These are phyloP conservation scores for Paracentrotus lividus DNA, from an alignment of 53 echinoderm and acorn worm genomes.

Conservation along the genomic window DNA sequence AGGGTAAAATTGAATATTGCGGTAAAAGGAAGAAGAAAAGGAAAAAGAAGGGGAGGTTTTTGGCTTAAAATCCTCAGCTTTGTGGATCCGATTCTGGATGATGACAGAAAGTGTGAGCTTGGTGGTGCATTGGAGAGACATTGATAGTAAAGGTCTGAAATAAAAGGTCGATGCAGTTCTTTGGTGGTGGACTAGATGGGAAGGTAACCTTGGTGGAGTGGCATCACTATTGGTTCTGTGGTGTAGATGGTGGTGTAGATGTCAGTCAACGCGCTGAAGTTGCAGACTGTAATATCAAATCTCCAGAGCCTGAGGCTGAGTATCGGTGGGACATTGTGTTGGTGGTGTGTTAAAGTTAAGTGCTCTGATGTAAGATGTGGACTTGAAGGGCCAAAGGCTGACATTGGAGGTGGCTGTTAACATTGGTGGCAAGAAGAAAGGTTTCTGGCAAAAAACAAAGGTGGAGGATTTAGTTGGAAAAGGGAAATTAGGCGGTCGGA, in stretches of 20 bases:
- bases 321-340: neutral
- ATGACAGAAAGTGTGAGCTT: slow-evolving; percentile 66
- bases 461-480: slow-evolving; percentile 43
- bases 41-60: slow-evolving; percentile 59
- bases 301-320: neutral
- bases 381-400: slow-evolving; percentile 36
- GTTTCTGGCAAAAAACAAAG: slow-evolving; percentile 50
- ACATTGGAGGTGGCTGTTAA: slow-evolving; percentile 25
- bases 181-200: slow-evolving; percentile 69
- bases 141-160: slow-evolving; percentile 70
- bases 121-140: slow-evolving; percentile 67
- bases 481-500: slow-evolving; percentile 54
- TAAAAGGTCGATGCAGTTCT: slow-evolving; percentile 66
- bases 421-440: slow-evolving; percentile 46
- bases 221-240: slow-evolving; percentile 70
- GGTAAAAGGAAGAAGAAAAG: slow-evolving; percentile 70
- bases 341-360: neutral
- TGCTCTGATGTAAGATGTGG: slow-evolving; percentile 44
- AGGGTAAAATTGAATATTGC: slow-evolving; percentile 55
- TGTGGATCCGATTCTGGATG: slow-evolving; percentile 71
- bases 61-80: slow-evolving; percentile 47
- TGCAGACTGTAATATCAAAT: slow-evolving; percentile 36
- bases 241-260: slow-evolving; percentile 61
- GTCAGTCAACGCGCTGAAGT: slow-evolving; percentile 56
- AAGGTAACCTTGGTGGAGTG: slow-evolving; percentile 71